These are phyloP conservation scores for Gortyna flavago DNA, from an alignment of 2,888 invertebrate species.

Conservation along the genomic window DNA sequence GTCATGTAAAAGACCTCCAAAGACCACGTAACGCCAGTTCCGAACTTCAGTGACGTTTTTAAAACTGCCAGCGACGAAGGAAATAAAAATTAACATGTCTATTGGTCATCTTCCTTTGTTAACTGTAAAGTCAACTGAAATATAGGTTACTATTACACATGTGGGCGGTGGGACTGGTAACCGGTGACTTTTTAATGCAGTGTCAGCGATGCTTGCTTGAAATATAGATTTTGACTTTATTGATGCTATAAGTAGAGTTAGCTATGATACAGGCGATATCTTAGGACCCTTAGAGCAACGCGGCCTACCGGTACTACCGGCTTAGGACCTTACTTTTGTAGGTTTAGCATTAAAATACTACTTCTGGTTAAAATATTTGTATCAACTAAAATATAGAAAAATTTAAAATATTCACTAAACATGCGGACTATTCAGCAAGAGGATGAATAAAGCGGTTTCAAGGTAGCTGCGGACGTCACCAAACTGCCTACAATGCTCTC, in stretches of 20 bases:
- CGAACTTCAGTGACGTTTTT: not conserved
- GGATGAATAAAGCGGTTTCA: slow-evolving; percentile 42
- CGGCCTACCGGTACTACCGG: too few relatives aligned
- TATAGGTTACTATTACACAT: slow-evolving; percentile 40
- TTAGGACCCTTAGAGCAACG: too few relatives aligned
- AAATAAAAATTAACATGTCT: slow-evolving; percentile 41
- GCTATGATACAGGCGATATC: not conserved
- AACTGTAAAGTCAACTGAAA: slow-evolving; percentile 44
- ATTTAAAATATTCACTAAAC: slow-evolving; percentile 26
- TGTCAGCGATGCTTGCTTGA: not conserved
- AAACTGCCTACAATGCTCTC: slow-evolving; percentile 37
- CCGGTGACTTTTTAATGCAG: not conserved
- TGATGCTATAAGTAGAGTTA: not conserved
- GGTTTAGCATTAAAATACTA: not conserved
- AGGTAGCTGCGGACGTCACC: slow-evolving; percentile 50
- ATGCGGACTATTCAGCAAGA: slow-evolving; percentile 37
- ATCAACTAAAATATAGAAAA: slow-evolving; percentile 8
- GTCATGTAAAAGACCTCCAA: slow-evolving; percentile 43
- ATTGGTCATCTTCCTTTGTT: slow-evolving; percentile 24
- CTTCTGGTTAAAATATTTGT: slow-evolving; percentile 8
- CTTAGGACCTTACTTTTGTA: not conserved
- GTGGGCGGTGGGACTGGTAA: slow-evolving; percentile 3
- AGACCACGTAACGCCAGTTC: slow-evolving; percentile 38
- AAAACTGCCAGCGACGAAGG: not conserved
- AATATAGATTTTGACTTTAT: slow-evolving; percentile 5